A percentile compares a stretch with the other conserved stretches of the same genome.
phyloP scores from a whole-genome alignment of 2,113 vertebrate genomes.

The Brienomyrus brachyistius region DNA sequence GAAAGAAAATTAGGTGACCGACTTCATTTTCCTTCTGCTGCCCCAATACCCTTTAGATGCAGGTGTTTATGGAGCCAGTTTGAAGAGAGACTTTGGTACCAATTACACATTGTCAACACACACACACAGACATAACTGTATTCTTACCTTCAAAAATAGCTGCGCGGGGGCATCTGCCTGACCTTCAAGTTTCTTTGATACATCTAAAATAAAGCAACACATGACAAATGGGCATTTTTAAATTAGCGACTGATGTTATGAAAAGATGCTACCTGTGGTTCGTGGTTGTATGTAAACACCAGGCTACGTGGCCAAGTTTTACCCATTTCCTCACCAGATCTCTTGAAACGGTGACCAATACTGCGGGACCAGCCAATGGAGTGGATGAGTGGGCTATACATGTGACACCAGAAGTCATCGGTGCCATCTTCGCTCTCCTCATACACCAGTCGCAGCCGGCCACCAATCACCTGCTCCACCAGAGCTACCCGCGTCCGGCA shows the following conservation, averaged over 20 bases:
- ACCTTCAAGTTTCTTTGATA: constrained; percentile 87
- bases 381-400: constrained; percentile 94
- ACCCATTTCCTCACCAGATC: constrained; percentile 70
- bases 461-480: constrained; percentile 89
- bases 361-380: constrained; percentile 93
- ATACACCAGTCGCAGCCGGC: constrained; percentile 82
- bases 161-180: constrained; percentile 81
- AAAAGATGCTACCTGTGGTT: not conserved
- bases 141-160: constrained; percentile 86
- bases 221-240: not conserved
- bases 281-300: not conserved
- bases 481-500: constrained; percentile 90
- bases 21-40: not conserved
- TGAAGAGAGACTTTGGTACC: not conserved
- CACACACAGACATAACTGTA: not conserved
- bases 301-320: not conserved
- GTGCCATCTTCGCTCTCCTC: constrained; percentile 89
- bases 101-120: not conserved
- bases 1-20: constrained; percentile 6
- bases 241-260: not conserved
- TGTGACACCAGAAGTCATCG: constrained; percentile 99
- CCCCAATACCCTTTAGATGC: not conserved
- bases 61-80: not conserved
- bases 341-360: constrained; percentile 95
- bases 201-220: constrained; percentile 62